A percentile compares a stretch with the other conserved stretches of the same genome.
Evolutionary conservation across 2,888 invertebrate species (phyloP).

Genomic region (Disparrhopalites patrizii): DNA sequence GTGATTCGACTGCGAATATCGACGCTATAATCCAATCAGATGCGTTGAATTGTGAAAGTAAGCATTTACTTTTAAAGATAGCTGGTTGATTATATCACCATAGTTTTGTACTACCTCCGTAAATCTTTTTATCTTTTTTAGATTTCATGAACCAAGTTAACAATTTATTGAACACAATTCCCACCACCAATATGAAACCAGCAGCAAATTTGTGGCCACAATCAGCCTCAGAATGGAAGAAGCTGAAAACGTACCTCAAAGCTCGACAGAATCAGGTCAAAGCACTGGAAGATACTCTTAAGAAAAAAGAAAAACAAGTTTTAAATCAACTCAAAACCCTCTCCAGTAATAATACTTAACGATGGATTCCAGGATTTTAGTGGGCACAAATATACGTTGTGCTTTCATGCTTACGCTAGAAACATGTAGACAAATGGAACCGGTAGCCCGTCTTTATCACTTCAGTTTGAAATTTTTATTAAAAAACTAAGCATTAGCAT

Average conservation of each 20-base stretch:
- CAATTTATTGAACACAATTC: constrained; percentile 4
- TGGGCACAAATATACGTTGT: too few species aligned
- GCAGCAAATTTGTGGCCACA: not conserved
- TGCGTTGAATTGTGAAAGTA: constrained; percentile 13
- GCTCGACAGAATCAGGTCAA: constrained; percentile 16
- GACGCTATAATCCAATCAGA: constrained; percentile 9
- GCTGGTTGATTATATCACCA: not conserved
- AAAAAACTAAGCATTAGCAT: too few species aligned
- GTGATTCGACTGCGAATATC: not conserved
- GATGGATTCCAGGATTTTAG: too few species aligned
- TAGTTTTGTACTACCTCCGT: not conserved
- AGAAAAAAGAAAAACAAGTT: constrained; percentile 24
- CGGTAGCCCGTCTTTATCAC: too few species aligned
- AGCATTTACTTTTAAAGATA: not conserved
- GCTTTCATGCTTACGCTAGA: too few species aligned
- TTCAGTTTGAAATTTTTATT: too few species aligned
- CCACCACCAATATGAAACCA: not conserved
- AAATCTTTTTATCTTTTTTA: not conserved
- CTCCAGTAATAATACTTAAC: constrained; percentile 17
- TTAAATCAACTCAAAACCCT: constrained; percentile 21
- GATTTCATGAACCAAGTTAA: constrained; percentile 15
- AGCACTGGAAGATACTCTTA: constrained; percentile 20
- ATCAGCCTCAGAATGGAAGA: constrained; percentile 13
- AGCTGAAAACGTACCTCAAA: constrained; percentile 13
- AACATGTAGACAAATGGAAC: too few species aligned